Percentiles rank a stretch among this genome's conserved stretches.
phyloP scores from a whole-genome alignment of 2,113 vertebrate genomes.

The Calyptomena viridis region DNA sequence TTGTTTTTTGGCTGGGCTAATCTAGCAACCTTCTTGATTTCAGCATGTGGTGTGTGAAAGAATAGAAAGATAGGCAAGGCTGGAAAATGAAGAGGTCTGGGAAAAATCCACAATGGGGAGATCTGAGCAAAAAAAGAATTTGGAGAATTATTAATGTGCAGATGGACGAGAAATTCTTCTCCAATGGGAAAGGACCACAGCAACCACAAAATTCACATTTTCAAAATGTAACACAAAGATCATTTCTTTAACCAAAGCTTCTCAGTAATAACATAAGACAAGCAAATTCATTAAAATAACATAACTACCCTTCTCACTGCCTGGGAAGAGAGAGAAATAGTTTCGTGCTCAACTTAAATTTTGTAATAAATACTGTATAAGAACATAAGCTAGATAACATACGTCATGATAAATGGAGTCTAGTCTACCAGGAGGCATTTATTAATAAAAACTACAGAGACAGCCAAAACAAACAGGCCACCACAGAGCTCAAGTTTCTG shows the following conservation, averaged over 20 bases:
- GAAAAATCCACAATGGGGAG: background rate
- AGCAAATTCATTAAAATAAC: constrained; percentile 16
- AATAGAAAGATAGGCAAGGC: background rate
- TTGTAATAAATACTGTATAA: constrained; percentile 35
- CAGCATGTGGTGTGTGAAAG: background rate
- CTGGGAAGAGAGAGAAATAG: constrained; percentile 31
- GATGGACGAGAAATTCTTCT: background rate
- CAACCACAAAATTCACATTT: background rate
- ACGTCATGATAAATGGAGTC: constrained; percentile 51
- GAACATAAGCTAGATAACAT: constrained; percentile 55
- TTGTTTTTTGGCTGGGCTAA: background rate
- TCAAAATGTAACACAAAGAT: background rate
- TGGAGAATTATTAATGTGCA: background rate
- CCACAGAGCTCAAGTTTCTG: constrained; percentile 19
- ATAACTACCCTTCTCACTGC: background rate
- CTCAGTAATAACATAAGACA: background rate
- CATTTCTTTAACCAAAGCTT: background rate
- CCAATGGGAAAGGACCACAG: background rate
- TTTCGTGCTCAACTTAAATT: background rate
- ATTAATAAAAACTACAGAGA: constrained; percentile 13
- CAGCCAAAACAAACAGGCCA: constrained; percentile 60
- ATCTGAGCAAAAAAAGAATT: background rate
- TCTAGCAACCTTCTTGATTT: background rate
- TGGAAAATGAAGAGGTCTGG: background rate
- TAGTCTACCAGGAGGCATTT: constrained; percentile 54